Base-by-base conservation (phyloP, 2,113 vertebrate species). In the Sprattus sprattus region DNA sequence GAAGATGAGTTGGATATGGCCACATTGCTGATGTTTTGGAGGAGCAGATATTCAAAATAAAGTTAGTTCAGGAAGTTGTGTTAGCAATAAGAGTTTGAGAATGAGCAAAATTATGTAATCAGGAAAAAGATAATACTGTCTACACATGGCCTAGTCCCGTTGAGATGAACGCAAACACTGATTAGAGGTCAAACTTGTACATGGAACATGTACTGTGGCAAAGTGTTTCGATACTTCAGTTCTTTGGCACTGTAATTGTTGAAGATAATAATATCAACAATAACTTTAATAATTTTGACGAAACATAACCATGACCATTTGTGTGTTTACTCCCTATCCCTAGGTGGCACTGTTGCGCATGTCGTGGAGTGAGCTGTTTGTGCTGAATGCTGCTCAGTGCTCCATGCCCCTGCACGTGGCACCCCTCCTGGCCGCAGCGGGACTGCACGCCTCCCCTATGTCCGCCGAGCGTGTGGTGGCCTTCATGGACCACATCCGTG, bases 401-500 rank as follows among this genome's bases (percentile, higher is more conserved):
- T 96, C 96, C 64, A 93, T 97, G 95, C 96, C 96, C 0, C 89
- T 97, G 0, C 96, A 96, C 0, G 96, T 96, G 46, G 96, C 96
- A 0, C 96, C 96, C 0, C 91, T 97, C 86, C 50, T 97, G 92
- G 96, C 96, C 0, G 96, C 96, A 0, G 96, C 96, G 0, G 96
- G 96, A 83, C 94, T 97, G 50, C 96, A 96, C 32, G 96, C 95
- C 9, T 95, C 96, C 0, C 96, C 96, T 83, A 95, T 96, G 96
- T 95, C 95, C 0, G 95, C 96, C 0, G 96, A 97, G 87, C 93
- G 96, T 0, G 96, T 96, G 45, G 96, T 96, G 90, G 96, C 96
- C 87, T 96, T 96, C 94, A 96, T 97, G 96, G 96, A 97, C 93
- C 96, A 97, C 94, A 96, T 96, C 92, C 94, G 96, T 0, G 94